phyloP scores from a whole-genome alignment of 2,888 invertebrate genomes.

The Dexiosoma caninum region DNA sequence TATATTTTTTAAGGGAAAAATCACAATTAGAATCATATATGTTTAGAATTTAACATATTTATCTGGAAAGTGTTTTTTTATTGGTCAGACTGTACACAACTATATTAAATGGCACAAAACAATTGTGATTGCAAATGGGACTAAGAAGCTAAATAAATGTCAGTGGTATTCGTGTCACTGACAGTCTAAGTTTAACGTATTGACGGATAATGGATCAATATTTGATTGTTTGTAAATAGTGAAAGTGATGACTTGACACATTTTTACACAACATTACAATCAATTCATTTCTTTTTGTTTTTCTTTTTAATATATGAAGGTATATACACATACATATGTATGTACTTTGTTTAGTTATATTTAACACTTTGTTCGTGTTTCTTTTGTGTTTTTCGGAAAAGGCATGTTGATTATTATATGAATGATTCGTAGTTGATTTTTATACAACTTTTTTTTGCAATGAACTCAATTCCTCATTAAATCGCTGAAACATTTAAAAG shows the following conservation, averaged over 20 bases:
- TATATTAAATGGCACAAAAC: background rate
- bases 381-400: background rate
- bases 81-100: background rate
- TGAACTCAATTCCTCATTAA: background rate
- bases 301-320: too few species aligned
- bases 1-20: background rate
- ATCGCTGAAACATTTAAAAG: background rate
- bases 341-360: background rate
- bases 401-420: slow-evolving; percentile 36
- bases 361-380: background rate
- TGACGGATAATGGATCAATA: background rate
- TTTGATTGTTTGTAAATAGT: slow-evolving; percentile 9
- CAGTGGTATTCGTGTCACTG: slow-evolving; percentile 36
- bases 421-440: slow-evolving; percentile 9
- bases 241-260: slow-evolving; percentile 57
- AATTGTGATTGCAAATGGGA: background rate
- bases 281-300: slow-evolving; percentile 8
- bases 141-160: background rate
- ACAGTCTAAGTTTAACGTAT: slow-evolving; percentile 10
- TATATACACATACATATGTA: too few species aligned
- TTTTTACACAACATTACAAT: slow-evolving; percentile 6
- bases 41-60: too few species aligned
- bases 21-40: background rate
- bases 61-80: background rate
- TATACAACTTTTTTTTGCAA: background rate